phyloP scores from a whole-genome alignment of 2,113 vertebrate genomes.

The Corydoras maculifer region DNA sequence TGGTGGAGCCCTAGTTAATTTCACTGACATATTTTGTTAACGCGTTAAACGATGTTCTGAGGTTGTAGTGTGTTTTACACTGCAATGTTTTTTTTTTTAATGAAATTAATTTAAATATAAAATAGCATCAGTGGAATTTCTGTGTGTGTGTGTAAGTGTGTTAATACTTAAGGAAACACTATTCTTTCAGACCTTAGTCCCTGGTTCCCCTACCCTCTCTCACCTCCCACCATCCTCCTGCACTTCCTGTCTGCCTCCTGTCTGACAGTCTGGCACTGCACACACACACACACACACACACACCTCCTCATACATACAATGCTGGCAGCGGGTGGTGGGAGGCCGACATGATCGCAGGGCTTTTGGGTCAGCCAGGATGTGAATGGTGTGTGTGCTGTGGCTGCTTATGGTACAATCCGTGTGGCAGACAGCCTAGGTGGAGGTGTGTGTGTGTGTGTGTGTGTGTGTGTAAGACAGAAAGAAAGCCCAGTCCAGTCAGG shows the following conservation, averaged over 20 bases:
- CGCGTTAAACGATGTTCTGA: no score
- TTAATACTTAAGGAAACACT: neutral
- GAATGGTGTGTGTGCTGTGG: slow-evolving; percentile 21
- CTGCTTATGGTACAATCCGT: slow-evolving; percentile 27
- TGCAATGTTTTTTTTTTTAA: no score
- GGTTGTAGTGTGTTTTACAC: no score
- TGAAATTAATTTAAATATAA: no score
- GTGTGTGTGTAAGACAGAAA: slow-evolving; percentile 5
- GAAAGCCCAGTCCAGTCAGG: slow-evolving; percentile 29
- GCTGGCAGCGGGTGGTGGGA: slow-evolving; percentile 37
- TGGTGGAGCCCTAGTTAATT: no score
- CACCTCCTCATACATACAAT: slow-evolving; percentile 19
- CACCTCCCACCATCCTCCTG: slow-evolving; percentile 13
- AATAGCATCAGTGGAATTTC: no score
- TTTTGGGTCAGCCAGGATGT: slow-evolving; percentile 44
- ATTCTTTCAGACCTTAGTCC: slow-evolving; percentile 1
- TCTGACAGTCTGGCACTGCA: slow-evolving; percentile 14
- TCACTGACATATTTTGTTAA: no score
- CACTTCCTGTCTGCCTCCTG: slow-evolving; percentile 28
- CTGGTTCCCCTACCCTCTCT: slow-evolving; percentile 8
- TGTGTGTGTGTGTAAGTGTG: neutral
- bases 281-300: slow-evolving; percentile 3
- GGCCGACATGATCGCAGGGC: slow-evolving; percentile 39
- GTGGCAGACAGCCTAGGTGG: slow-evolving; percentile 34
- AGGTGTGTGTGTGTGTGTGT: slow-evolving; percentile 23